Evolutionary conservation across 2,113 vertebrate genomes (phyloP), one percentile per base, ranked within the genome.

Genomic region (Crotalus viridis): DNA sequence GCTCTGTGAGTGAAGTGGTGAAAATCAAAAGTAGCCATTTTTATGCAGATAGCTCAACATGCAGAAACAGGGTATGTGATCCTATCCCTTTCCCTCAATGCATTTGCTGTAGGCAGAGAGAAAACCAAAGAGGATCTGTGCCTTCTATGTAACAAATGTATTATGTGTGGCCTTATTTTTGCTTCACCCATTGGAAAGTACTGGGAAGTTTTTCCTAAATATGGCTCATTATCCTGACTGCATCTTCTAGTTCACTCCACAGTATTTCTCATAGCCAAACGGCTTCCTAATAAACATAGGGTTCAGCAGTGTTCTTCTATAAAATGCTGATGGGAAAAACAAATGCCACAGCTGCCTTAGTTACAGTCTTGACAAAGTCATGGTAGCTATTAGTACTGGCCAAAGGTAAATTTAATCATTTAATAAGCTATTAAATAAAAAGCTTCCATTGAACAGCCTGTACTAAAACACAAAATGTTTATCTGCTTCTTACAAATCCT

Each of bases 361-460:
- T 74, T 0, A 17, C 0, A 1, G 33, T 61, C 4, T 0, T 0
- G 0, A 90, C 91, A 3, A 54, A 95, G 91, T 55, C 89, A 93
- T 8, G 81, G 59, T 10, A 64, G 90, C 10, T 81, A 90, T 89
- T 57, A 94, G 94, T 12, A 0, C 57, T 24, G 87, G 90, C 93
- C 43, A 88, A 33, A 92, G 91, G 92, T 94, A 92, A 95, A 94
- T 94, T 86, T 94, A 95, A 90, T 92, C 81, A 88, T 93, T 85
- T 93, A 94, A 93, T 88, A 94, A 96, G 92, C 87, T 93, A 21
- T 48, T 69, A 93, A 89, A 91, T 0, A 12, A 48, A 26, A 94
- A 91, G 93, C 88, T 91, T 93, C 89, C 87, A 94, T 93, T 94
- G 93, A 95, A 57, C 0, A 0, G 39, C 86, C 92, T 1, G 0